A percentile compares a stretch with the other conserved stretches of the same genome.
These are phyloP conservation scores for Prionailurus viverrinus DNA, from an alignment of 2,113 vertebrate genomes.

Conservation along the genomic window DNA sequence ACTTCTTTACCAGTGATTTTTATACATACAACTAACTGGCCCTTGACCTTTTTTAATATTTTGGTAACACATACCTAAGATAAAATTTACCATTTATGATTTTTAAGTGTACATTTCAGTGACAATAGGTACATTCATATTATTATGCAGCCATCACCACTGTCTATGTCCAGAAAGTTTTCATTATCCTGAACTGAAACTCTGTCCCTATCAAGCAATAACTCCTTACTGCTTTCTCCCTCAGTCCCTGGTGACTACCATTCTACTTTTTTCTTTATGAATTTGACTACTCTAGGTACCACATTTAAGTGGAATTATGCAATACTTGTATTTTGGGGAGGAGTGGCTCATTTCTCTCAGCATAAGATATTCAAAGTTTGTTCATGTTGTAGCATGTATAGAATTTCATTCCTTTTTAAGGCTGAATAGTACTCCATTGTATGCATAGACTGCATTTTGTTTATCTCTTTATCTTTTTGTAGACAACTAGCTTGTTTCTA, in stretches of 20 bases:
- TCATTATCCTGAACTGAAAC: background rate
- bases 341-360: background rate
- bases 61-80: background rate
- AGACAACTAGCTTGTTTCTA: background rate
- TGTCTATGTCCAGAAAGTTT: background rate
- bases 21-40: background rate
- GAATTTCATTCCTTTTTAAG: background rate
- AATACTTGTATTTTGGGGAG: background rate
- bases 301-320: background rate
- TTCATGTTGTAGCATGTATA: background rate
- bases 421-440: background rate
- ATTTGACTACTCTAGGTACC: background rate
- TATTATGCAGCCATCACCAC: background rate
- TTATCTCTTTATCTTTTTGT: background rate
- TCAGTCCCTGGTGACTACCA: background rate
- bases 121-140: background rate
- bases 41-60: background rate
- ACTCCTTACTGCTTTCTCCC: background rate
- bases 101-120: background rate
- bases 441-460: background rate
- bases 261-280: background rate
- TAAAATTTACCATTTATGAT: background rate
- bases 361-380: background rate
- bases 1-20: background rate
- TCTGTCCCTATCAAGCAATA: background rate